These are phyloP conservation scores for Zaprionus lachaisei DNA, from an alignment of 1,140 invertebrate genomes.

Conservation along the genomic window DNA sequence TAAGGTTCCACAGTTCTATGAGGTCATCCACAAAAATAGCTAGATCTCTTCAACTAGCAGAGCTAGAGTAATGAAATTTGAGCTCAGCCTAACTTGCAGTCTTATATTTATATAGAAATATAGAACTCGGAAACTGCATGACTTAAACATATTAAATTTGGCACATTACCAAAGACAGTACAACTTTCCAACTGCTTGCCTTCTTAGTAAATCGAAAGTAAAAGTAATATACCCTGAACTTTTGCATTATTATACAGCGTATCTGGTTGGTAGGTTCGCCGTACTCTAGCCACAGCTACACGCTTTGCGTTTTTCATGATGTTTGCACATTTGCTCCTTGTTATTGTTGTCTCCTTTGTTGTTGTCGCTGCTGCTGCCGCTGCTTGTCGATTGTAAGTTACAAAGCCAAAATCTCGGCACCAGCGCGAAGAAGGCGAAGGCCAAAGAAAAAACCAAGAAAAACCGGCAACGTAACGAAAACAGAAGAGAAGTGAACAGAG, in stretches of 20 bases:
- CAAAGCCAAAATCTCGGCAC: conserved; percentile 78
- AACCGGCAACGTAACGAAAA: background rate
- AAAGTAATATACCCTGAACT: background rate
- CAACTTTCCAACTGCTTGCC: background rate
- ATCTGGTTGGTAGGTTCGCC: background rate
- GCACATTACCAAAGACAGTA: background rate
- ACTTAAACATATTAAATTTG: background rate
- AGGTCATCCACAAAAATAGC: background rate
- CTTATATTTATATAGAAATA: background rate
- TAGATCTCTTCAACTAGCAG: background rate
- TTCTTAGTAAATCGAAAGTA: background rate
- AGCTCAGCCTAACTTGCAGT: background rate
- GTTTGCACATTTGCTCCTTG: conserved; percentile 79
- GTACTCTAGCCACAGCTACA: background rate
- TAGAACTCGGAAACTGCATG: background rate
- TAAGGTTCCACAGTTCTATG: background rate
- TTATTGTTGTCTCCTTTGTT: conserved; percentile 33
- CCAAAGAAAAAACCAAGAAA: conserved; percentile 7
- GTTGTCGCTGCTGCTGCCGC: conserved; percentile 21
- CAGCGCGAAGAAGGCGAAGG: conserved; percentile 16
- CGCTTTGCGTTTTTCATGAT: conserved; percentile 70
- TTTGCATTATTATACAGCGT: background rate
- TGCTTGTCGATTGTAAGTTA: conserved; percentile 76
- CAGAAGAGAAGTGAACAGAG: background rate
- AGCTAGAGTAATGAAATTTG: background rate